These are phyloP conservation scores for Drosophila falleni DNA, from an alignment of 2,888 invertebrate species.

Conservation along the genomic window DNA sequence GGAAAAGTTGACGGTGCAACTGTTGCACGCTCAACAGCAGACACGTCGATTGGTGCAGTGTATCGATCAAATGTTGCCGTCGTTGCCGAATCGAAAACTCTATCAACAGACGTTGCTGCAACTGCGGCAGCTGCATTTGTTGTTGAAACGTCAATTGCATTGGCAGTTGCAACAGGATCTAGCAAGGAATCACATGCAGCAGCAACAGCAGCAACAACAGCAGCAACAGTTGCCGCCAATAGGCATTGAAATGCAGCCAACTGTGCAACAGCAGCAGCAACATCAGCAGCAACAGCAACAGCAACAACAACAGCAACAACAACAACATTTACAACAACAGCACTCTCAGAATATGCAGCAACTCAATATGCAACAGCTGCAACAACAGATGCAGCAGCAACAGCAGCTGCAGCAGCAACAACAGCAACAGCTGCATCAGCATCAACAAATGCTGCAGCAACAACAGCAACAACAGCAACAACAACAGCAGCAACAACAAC, in stretches of 20 bases:
- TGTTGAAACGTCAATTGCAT: constrained; percentile 38
- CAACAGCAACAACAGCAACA: background rate
- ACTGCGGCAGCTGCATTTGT: constrained; percentile 28
- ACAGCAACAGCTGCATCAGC: constrained; percentile 2
- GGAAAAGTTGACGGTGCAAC: constrained; percentile 16
- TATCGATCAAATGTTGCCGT: constrained; percentile 39
- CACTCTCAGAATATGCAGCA: background rate
- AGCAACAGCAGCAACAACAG: constrained; percentile 4
- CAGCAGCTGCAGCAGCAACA: background rate
- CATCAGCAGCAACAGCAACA: background rate
- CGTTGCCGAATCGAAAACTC: constrained; percentile 28
- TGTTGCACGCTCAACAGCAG: constrained; percentile 33
- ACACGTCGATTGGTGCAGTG: constrained; percentile 22
- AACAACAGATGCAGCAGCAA: background rate
- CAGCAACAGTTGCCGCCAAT: background rate
- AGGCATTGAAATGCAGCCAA: too few species aligned
- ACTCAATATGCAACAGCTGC: background rate
- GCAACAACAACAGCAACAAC: background rate
- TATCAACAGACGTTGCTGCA: constrained; percentile 27
- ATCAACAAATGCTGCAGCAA: constrained; percentile 11
- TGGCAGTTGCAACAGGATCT: constrained; percentile 11
- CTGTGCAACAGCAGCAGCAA: background rate
- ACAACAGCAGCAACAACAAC: background rate
- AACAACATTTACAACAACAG: background rate
- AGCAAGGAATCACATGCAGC: constrained; percentile 12